phyloP scores from a whole-genome alignment of 2,888 invertebrate genomes.

The Teleogryllus oceanicus region DNA sequence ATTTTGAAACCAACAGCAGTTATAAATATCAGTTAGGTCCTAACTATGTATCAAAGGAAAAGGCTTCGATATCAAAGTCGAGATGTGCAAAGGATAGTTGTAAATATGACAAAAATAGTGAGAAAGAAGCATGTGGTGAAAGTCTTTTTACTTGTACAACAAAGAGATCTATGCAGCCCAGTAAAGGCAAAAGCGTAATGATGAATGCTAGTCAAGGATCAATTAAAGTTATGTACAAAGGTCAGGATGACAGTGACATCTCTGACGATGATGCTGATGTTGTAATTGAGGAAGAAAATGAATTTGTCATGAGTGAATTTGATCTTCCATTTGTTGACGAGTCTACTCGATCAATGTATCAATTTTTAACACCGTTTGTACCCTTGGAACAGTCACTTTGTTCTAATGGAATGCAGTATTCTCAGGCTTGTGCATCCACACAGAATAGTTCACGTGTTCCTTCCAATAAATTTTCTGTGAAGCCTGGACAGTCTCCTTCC shows the following conservation, averaged over 20 bases:
- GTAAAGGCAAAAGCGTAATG: not conserved
- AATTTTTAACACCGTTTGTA: conserved; percentile 19
- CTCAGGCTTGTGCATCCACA: not conserved
- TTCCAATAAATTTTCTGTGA: not conserved
- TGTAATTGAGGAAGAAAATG: conserved; percentile 34
- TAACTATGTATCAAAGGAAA: not conserved
- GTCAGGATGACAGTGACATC: conserved; percentile 22
- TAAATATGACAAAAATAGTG: too few species aligned
- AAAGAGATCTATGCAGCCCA: not conserved
- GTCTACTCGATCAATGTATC: not conserved
- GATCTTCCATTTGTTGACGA: not conserved
- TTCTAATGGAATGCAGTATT: not conserved
- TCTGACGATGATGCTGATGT: conserved; percentile 35
- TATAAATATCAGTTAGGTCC: too few species aligned
- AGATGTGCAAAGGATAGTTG: too few species aligned
- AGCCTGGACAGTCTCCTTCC: not conserved
- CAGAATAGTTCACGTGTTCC: not conserved
- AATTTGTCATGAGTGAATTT: conserved; percentile 28
- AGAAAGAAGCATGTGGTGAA: not conserved
- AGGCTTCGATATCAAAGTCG: not conserved
- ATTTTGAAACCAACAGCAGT: not conserved
- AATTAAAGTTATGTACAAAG: conserved; percentile 30
- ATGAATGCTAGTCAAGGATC: conserved; percentile 20
- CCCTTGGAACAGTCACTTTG: not conserved
- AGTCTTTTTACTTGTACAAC: not conserved